Base-by-base conservation (phyloP, 2,888 invertebrate species). In the Diaprepes abbreviatus region DNA sequence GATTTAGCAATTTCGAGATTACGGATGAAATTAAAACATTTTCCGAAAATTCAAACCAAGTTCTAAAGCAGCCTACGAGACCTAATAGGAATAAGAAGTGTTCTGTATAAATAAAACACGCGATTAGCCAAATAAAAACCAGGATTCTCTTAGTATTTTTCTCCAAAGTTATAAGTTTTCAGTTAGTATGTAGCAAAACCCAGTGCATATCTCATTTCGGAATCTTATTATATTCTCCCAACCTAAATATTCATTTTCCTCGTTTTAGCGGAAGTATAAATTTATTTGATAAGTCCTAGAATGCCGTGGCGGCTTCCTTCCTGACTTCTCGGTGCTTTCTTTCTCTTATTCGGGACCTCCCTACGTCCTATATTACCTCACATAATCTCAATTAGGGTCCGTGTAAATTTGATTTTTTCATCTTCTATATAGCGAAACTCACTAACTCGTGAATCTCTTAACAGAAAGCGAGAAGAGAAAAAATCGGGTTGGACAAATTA, bases 231-330 rank as follows among this genome's bases (percentile, higher is more conserved):
- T 36, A 14, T 48, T 24, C 48, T 70, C 50, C 55, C 59, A 62
- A 67, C 67, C 67, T 68, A 67, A 64, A 71, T 71, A 59, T 64
- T 71, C 65, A 67, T 73, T 68, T 65, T 65, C 67, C 57, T 64
- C 62, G 50, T 64, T 70, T 60, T 38, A 38, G 67, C 66, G 72
- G 72, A 74, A 72, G 52, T 64, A 72, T 72, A 69, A 72, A 69
- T 66, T 72, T 68, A 72, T 63, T 74, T 73, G 71, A 70, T 70
- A 67, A 67, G 55, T 65, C 55, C 40, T 59, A 59, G 50, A 50
- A 66, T 52, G 19, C 59, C 38, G 43, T 45, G 38, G 48, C 54
- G 31, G 70, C 68, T 72, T 62, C 66, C 64, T 73, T 73, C 71
- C 65, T 66, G 60, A 63, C 31, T 68, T 62, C 66, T 59, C 31